Conservation (phyloP, 1,140 invertebrate genomes). For the Meteorus sp. region DNA sequence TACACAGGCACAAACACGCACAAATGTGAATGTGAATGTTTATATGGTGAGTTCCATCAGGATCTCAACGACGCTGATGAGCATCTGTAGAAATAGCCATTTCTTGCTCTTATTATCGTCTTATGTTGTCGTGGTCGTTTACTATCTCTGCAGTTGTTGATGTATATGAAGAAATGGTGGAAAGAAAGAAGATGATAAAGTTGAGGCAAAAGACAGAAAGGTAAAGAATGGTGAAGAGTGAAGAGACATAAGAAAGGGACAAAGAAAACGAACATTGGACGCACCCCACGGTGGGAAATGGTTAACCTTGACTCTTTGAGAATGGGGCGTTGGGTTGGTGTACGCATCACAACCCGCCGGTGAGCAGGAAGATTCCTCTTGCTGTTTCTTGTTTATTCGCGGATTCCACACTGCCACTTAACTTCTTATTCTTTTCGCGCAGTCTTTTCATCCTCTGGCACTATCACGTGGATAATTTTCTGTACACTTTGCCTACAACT, state of each 20-base stretch:
- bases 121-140: too few species aligned
- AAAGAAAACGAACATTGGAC: conserved; percentile 20
- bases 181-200: conserved; percentile 9
- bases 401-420: conserved; percentile 2
- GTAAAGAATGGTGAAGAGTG: not conserved
- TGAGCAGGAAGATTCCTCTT: not conserved
- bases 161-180: too few species aligned
- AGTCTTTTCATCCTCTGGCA: not conserved
- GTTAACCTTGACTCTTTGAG: conserved; percentile 30
- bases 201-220: too few species aligned
- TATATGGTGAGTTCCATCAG: too few species aligned
- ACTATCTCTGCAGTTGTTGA: too few species aligned
- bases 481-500: too few species aligned
- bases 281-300: conserved; percentile 30
- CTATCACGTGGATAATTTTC: too few species aligned
- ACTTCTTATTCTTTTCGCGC: not conserved
- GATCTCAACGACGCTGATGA: conserved; percentile 18
- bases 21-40: too few species aligned
- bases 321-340: not conserved
- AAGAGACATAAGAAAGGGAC: not conserved
- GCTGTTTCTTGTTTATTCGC: not conserved
- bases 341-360: not conserved
- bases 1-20: conserved; percentile 4
- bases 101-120: conserved; percentile 32
- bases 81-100: conserved; percentile 35